phyloP scores from a whole-genome alignment of 2,113 vertebrate genomes.

The Pithys albifrons region DNA sequence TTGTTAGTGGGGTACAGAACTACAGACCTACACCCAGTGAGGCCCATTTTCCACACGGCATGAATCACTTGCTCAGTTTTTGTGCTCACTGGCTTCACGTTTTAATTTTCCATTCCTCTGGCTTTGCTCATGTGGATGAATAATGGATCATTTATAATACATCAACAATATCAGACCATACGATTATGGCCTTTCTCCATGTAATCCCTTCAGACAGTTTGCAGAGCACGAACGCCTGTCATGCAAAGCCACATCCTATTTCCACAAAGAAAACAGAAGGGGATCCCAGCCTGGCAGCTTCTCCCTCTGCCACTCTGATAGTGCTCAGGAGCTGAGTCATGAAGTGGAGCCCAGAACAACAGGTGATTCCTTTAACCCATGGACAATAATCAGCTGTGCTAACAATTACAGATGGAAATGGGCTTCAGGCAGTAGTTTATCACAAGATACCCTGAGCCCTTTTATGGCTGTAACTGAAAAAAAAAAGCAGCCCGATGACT shows the following conservation, averaged over 20 bases:
- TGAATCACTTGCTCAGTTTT: background rate
- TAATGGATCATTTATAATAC: background rate
- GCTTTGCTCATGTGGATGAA: background rate
- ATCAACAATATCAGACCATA: background rate
- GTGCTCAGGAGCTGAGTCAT: slow-evolving; percentile 31
- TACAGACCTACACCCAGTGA: background rate
- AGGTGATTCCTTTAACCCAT: background rate
- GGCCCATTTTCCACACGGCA: background rate
- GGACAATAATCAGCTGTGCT: background rate
- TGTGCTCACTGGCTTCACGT: background rate
- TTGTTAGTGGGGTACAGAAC: background rate
- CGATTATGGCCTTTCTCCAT: background rate
- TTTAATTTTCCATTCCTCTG: slow-evolving; percentile 41
- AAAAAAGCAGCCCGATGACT: background rate
- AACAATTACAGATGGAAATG: background rate
- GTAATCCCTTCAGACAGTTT: background rate
- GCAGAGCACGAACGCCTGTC: background rate
- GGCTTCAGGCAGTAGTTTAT: slow-evolving; percentile 1
- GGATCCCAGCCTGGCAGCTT: slow-evolving; percentile 31
- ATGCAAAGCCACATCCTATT: background rate
- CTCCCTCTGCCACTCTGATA: background rate
- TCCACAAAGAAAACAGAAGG: background rate
- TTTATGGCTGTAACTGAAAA: background rate
- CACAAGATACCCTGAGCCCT: background rate
- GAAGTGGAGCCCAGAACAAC: background rate